Evolutionary conservation across 1,140 invertebrate genomes (phyloP), one percentile per base, ranked within the genome.

Genomic region (Drosophila ironensis): DNA sequence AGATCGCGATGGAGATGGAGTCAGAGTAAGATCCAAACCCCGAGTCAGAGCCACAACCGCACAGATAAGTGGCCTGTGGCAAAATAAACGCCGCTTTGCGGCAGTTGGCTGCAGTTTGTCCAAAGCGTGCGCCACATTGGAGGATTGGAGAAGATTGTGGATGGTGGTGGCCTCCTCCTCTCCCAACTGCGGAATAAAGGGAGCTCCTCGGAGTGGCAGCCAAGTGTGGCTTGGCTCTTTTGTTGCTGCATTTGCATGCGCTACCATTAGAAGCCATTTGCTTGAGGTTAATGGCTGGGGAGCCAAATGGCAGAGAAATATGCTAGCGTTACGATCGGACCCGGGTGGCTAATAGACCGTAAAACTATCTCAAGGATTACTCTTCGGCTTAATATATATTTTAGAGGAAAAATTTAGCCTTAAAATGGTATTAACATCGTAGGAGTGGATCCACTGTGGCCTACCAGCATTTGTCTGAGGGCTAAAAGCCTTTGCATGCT

Each of bases 61-160:
- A 42, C 80, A 84, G 80, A 84, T 84, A 84, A 84, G 78, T 84
- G 78, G 80, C 78, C 78, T 86, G 80, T 84, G 78, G 78, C 78
- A 86, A 84, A 84, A 84, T 84, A 84, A 86, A 84, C 78, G 78
- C 78, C 78, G 78, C 78, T 86, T 84, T 84, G 86, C 86, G 74
- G 78, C 80, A 86, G 78, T 84, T 86, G 71, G 73, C 68, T 86
- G 80, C 57, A 84, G 80, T 84, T 86, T 78, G 78, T 84, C 74
- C 47, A 59, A 42, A 71, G 70, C 56, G 57, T 82, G 72, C 77
- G 72, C 78, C 77, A 81, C 54, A 68, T 72, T 50, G 17, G 27
- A 27, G 71, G 50, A 46, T 40, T 40, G 30, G 41, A 35, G 30
- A 17, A 20, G 56, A 63, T 14, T 57, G 53, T 44, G 57, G 52